phyloP scores from a whole-genome alignment of 2,888 invertebrate genomes.

The Lasioglossum morio region DNA sequence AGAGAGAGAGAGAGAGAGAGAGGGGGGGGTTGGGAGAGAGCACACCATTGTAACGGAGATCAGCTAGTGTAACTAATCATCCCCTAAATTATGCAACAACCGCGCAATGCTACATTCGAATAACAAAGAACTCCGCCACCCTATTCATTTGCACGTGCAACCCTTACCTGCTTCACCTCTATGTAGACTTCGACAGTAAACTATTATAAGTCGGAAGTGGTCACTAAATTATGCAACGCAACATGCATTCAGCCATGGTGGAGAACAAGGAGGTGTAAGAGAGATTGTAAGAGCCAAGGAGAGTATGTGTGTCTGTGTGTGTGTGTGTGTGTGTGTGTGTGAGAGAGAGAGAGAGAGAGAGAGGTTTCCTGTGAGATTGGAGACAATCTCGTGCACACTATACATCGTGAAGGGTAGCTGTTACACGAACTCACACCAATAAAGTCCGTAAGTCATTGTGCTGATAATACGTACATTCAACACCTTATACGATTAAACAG shows the following conservation, averaged over 20 bases:
- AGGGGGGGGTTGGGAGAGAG: too few relatives aligned
- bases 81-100: slow-evolving; percentile 64
- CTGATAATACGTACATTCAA: slow-evolving; percentile 27
- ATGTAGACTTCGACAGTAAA: slow-evolving; percentile 65
- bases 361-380: slow-evolving; percentile 60
- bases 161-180: slow-evolving; percentile 71
- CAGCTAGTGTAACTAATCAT: slow-evolving; percentile 49
- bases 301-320: slow-evolving; percentile 6
- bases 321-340: slow-evolving; percentile 7
- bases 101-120: slow-evolving; percentile 42
- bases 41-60: slow-evolving; percentile 28
- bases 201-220: slow-evolving; percentile 73
- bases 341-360: slow-evolving; percentile 23
- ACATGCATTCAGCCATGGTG: slow-evolving; percentile 63
- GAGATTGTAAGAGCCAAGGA: slow-evolving; percentile 37
- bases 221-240: slow-evolving; percentile 75
- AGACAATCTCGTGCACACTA: slow-evolving; percentile 69
- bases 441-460: slow-evolving; percentile 33
- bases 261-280: slow-evolving; percentile 17
- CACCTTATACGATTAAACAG: slow-evolving; percentile 18
- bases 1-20: not conserved
- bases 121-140: slow-evolving; percentile 58
- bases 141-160: slow-evolving; percentile 64
- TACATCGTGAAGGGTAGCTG: slow-evolving; percentile 32
- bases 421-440: slow-evolving; percentile 40